These are phyloP conservation scores for Potorous gilbertii DNA, from an alignment of 2,797 vertebrate species.

Conservation along the genomic window DNA sequence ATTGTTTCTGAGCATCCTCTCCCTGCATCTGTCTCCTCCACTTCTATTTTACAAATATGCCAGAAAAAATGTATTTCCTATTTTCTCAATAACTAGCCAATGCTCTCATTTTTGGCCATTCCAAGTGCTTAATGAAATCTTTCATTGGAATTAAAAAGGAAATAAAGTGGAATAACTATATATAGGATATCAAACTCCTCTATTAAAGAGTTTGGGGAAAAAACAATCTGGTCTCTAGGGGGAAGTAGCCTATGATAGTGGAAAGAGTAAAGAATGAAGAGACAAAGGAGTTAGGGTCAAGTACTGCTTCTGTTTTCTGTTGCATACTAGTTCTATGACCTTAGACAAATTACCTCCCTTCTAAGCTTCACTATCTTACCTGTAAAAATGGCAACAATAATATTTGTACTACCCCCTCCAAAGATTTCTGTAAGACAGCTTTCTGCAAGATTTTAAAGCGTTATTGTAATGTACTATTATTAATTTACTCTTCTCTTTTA, in stretches of 20 bases:
- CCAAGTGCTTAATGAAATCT: constrained; percentile 2
- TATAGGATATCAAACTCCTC: not conserved
- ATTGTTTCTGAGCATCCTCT: not conserved
- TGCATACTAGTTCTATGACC: not conserved
- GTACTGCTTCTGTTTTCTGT: not conserved
- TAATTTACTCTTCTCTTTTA: not conserved
- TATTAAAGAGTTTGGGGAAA: rapidly evolving
- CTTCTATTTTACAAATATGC: not conserved
- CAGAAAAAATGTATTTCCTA: not conserved
- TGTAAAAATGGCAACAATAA: not conserved
- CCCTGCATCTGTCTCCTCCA: not conserved
- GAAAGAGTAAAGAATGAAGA: not conserved
- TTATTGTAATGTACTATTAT: too few species aligned
- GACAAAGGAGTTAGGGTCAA: not conserved
- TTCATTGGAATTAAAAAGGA: constrained; percentile 38
- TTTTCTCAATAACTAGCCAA: not conserved
- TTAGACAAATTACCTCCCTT: not conserved
- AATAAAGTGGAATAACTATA: constrained; percentile 15
- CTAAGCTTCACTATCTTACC: not conserved
- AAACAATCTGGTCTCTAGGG: not conserved
- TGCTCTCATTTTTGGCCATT: constrained; percentile 22
- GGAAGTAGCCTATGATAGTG: not conserved
- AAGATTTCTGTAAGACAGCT: not conserved
- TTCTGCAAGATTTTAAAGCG: not conserved
- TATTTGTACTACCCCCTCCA: not conserved